A percentile compares a stretch with the other conserved stretches of the same genome.
Evolutionary conservation across 1,140 invertebrate genomes (phyloP).

Genomic region (Atta cephalotes): DNA sequence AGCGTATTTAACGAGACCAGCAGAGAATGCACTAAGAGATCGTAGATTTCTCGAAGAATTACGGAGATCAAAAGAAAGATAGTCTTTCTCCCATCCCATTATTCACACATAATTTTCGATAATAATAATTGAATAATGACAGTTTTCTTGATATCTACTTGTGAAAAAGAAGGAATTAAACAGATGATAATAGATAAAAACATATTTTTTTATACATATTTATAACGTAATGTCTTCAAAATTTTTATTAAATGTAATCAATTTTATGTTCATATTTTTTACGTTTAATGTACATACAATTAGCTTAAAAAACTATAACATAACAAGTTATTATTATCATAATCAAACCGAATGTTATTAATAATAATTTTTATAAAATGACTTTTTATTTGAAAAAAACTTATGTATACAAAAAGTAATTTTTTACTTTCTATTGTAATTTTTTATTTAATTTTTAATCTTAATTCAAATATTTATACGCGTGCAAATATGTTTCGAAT

Average conservation of each 20-base stretch:
- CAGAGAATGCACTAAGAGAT: constrained; percentile 61
- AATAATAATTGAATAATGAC: background rate
- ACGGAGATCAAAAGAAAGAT: constrained; percentile 63
- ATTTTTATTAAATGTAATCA: background rate
- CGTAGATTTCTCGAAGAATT: constrained; percentile 73
- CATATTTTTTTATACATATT: no score
- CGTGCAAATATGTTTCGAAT: background rate
- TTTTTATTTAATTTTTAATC: background rate
- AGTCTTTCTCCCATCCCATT: constrained; percentile 64
- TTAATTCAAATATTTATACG: background rate
- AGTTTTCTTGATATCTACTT: background rate
- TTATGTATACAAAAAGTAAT: background rate
- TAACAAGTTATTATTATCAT: background rate
- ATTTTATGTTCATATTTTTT: background rate
- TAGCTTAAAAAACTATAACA: background rate
- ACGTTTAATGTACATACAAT: background rate
- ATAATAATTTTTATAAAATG: background rate
- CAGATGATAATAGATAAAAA: background rate
- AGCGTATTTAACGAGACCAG: constrained; percentile 51
- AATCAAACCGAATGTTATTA: background rate
- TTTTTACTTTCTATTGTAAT: background rate
- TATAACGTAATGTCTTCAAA: background rate
- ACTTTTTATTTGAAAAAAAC: background rate
- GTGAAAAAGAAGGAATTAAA: background rate
- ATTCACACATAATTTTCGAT: constrained; percentile 54